These are phyloP conservation scores for Leptobrachium leishanense DNA, from an alignment of 2,113 vertebrate genomes.

Conservation along the genomic window DNA sequence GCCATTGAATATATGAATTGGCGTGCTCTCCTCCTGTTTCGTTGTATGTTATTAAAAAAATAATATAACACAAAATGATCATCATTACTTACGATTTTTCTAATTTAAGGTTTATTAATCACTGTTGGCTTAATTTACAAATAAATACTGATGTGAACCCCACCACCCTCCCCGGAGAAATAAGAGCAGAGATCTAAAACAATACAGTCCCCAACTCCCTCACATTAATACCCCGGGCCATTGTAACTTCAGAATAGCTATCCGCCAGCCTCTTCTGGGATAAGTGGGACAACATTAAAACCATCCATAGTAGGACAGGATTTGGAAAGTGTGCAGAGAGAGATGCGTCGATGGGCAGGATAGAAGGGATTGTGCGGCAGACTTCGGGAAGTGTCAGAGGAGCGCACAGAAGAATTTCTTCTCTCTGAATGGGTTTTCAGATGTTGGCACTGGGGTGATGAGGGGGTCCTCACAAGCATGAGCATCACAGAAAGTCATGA, in stretches of 20 bases:
- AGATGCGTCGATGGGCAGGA: not conserved
- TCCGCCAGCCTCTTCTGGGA: not conserved
- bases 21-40: too few species aligned
- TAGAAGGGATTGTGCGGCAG: conserved; percentile 41
- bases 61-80: too few species aligned
- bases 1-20: too few species aligned
- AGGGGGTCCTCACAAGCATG: conserved; percentile 87
- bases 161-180: not conserved
- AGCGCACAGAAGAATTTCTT: conserved; percentile 93
- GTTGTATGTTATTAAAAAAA: too few species aligned
- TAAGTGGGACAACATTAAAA: not conserved
- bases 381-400: conserved; percentile 67
- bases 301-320: not conserved
- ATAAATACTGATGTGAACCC: conserved; percentile 38
- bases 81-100: not conserved
- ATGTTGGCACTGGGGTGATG: conserved; percentile 89
- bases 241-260: not conserved
- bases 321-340: not conserved
- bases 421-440: conserved; percentile 91
- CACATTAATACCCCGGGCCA: not conserved
- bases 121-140: conserved; percentile 34
- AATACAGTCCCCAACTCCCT: not conserved
- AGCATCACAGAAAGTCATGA: conserved; percentile 90
- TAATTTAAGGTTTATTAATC: conserved; percentile 30
- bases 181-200: not conserved